These are phyloP conservation scores for Bilobella aurantiaca DNA, from an alignment of 1,140 invertebrate species.

Conservation along the genomic window DNA sequence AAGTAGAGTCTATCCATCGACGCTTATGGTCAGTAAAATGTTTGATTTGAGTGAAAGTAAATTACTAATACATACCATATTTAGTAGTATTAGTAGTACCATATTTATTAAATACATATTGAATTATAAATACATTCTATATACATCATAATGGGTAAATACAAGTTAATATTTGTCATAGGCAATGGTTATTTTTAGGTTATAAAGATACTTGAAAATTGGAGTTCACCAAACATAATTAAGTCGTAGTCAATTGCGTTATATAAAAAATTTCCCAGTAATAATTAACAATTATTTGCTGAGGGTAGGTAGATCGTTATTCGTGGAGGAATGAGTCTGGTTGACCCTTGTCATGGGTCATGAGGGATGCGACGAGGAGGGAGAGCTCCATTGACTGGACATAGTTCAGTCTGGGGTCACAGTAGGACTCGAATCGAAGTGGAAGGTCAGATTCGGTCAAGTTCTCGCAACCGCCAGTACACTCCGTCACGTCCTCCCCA, in stretches of 20 bases:
- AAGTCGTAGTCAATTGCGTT: background rate
- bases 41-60: no score
- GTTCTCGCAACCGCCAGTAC: background rate
- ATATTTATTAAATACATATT: no score
- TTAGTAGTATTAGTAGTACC: no score
- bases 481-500: conserved; percentile 10
- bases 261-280: background rate
- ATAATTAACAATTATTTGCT: background rate
- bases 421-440: background rate
- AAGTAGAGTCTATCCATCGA: no score
- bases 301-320: background rate
- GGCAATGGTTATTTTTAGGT: no score
- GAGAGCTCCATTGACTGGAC: background rate
- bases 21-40: no score
- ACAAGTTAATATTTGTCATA: no score
- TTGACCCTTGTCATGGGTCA: background rate
- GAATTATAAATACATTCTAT: no score
- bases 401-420: conserved; percentile 10
- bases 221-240: no score
- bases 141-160: no score
- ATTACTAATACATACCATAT: no score
- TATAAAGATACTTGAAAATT: no score
- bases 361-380: background rate
- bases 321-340: background rate
- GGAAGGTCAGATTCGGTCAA: background rate